A percentile compares a stretch with the other conserved stretches of the same genome.
These are phyloP conservation scores for Apostichopus parvimensis DNA, from an alignment of 35 echinoderm and acorn worm species.

Conservation along the genomic window DNA sequence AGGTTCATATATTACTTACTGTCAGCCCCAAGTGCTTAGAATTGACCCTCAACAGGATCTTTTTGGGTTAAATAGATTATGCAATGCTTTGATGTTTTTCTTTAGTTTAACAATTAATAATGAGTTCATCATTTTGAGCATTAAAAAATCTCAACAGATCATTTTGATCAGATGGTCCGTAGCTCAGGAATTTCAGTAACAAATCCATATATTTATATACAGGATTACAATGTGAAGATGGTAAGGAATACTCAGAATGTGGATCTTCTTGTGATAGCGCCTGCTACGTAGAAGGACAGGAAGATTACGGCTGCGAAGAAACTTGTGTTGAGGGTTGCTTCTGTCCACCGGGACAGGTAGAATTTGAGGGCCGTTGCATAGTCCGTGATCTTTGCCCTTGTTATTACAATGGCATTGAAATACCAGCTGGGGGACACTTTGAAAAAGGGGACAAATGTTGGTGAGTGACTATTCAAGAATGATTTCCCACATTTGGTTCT, in stretches of 20 bases:
- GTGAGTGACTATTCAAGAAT: background rate
- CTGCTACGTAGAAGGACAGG: conserved; percentile 21
- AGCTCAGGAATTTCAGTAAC: no score
- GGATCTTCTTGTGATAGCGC: conserved; percentile 35
- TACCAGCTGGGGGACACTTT: background rate
- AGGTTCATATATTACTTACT: no score
- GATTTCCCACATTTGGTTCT: no score
- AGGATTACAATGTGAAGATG: conserved; percentile 40
- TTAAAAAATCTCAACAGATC: no score
- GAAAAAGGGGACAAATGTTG: background rate
- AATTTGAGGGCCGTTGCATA: conserved; percentile 44
- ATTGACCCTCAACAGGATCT: no score
- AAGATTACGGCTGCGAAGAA: conserved; percentile 23
- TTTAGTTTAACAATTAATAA: no score
- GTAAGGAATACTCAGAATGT: conserved; percentile 10
- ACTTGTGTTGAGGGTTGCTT: conserved; percentile 68
- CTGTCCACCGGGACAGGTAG: conserved; percentile 63
- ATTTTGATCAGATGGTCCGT: no score
- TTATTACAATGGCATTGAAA: conserved; percentile 7
- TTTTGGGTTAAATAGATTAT: no score
- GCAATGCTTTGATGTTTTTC: no score
- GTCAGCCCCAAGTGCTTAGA: no score
- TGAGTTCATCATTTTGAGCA: no score
- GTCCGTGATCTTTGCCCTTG: conserved; percentile 44
- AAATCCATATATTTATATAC: background rate